Base-by-base conservation (phyloP, 2,888 invertebrate species). In the Helobdella robusta region DNA sequence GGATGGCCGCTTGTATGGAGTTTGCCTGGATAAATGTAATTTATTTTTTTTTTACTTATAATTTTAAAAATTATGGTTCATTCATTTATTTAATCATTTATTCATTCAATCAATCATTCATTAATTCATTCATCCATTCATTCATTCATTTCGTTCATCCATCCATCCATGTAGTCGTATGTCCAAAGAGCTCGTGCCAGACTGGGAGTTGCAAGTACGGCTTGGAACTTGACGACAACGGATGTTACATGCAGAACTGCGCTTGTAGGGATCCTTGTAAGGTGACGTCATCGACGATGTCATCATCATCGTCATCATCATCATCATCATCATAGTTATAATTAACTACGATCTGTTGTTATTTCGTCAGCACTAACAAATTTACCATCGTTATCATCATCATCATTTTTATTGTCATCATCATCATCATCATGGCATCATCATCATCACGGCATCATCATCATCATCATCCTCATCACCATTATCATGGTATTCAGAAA, bases 261-360 rank as follows among this genome's bases (percentile, higher is more conserved):
- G 18, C 20, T 0, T 66, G 66, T 20, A 34, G 18, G 2, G 40
- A 62, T n/a, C 66, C 66, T 4, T 66, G 66, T 32, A 23, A 63
- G 50, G 66, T 62, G n/a, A 35, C 44, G n/a, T 40, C 44, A 40
- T 40, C n/a, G 44, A 15, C 44, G 11, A 15, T n/a, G 11, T 40
- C n/a, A n/a, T n/a, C 11, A 15, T n/a, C n/a, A n/a, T 15, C n/a
- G 44, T 40, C 11, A 40, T 40, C 11, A n/a, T 40, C 44, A 40
- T 40, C 44, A 40, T 40, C n/a, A n/a, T 40, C 44, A 40, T 40
- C 44, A 40, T 11, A 40, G 11, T 40, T 40, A 40, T 40, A 15
- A 15, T 40, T n/a, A 11, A 15, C 44, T n/a, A 15, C 11, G 11
- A 40, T 40, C 44, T 40, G 44, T n/a, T 40, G 44, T 40, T 15